Conservation (phyloP, 2,797 vertebrate genomes). For the Ataeniobius toweri region DNA sequence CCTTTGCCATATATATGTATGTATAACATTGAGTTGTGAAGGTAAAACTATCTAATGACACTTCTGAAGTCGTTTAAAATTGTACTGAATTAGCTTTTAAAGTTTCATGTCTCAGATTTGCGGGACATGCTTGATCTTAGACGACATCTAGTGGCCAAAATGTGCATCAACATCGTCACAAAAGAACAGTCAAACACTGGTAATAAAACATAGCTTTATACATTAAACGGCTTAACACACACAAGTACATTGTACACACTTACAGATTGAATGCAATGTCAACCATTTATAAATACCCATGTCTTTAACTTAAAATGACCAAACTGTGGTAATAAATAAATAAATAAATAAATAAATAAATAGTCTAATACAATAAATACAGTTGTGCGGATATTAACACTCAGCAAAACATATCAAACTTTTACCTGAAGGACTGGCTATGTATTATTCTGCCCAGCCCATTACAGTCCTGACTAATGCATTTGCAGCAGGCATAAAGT, state of each 20-base stretch:
- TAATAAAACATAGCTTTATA: slow-evolving; percentile 53
- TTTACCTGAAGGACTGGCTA: slow-evolving; percentile 41
- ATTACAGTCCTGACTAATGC: slow-evolving; percentile 14
- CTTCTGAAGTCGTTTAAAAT: background rate
- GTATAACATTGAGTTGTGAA: background rate
- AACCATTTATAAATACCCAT: slow-evolving; percentile 67
- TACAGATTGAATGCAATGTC: slow-evolving; percentile 63
- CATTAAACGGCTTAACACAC: slow-evolving; percentile 38
- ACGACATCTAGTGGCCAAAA: slow-evolving; percentile 63
- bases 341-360: slow-evolving; percentile 67
- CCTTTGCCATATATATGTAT: background rate
- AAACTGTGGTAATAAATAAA: slow-evolving; percentile 66
- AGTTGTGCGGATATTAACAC: slow-evolving; percentile 10
- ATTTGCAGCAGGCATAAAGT: slow-evolving; percentile 10
- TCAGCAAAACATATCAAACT: slow-evolving; percentile 31
- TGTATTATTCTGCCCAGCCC: slow-evolving; percentile 13
- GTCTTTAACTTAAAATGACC: slow-evolving; percentile 45
- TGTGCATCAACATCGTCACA: background rate
- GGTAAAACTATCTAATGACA: background rate
- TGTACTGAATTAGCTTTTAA: background rate
- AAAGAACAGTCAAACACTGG: slow-evolving; percentile 10
- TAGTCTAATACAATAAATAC: slow-evolving; percentile 51
- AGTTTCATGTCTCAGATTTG: background rate
- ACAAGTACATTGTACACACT: slow-evolving; percentile 53
- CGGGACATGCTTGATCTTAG: slow-evolving; percentile 6